Evolutionary conservation across 2,113 vertebrate species (phyloP).

Genomic region (Loxodonta africana): DNA sequence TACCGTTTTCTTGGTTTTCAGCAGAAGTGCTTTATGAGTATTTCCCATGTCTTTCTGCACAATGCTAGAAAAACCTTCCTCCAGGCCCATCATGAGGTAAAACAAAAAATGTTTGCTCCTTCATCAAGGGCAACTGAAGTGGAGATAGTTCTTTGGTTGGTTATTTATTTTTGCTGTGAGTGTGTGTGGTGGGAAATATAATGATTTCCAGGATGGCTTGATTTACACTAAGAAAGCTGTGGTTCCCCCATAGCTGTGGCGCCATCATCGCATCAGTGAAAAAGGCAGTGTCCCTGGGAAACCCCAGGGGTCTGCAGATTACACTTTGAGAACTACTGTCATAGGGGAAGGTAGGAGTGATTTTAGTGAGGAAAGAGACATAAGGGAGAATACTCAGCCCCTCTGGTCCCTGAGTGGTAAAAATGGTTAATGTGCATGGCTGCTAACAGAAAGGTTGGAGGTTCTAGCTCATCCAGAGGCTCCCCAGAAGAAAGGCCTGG

Average conservation of each 20-base stretch:
- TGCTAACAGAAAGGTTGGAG: too few species aligned
- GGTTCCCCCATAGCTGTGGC: too few species aligned
- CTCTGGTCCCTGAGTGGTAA: background rate
- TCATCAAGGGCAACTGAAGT: background rate
- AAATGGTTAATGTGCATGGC: too few species aligned
- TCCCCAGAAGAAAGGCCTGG: too few species aligned
- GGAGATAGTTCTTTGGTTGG: background rate
- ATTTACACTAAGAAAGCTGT: background rate
- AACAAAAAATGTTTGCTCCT: background rate
- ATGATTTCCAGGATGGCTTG: too few species aligned
- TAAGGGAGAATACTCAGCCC: background rate
- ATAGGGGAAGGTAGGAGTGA: background rate
- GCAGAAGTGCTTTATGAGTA: background rate
- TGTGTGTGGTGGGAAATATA: background rate
- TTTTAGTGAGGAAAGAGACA: background rate
- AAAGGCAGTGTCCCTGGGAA: background rate
- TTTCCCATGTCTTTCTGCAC: background rate
- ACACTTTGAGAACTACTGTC: too few species aligned
- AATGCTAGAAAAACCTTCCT: background rate
- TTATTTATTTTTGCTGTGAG: background rate
- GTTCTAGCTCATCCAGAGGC: too few species aligned
- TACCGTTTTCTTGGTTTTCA: accelerated
- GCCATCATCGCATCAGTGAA: background rate
- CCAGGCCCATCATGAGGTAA: background rate
- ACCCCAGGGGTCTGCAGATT: background rate